A percentile compares a stretch with the other conserved stretches of the same genome.
Conservation (phyloP, 2,888 invertebrate species). For the Mechanitis messenoides region DNA sequence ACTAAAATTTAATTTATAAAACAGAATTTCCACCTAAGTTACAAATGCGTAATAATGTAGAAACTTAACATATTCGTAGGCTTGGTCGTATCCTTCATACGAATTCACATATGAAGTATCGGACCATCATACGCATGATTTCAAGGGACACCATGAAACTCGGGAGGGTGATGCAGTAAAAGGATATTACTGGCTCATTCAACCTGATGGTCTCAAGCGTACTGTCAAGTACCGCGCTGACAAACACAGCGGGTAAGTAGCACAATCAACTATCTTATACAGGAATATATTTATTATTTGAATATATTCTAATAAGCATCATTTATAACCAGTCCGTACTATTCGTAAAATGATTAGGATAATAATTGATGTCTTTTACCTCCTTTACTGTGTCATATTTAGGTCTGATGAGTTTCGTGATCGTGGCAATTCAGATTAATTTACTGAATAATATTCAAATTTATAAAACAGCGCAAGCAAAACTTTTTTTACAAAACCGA, state of each 20-base stretch:
- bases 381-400: no score
- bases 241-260: constrained; percentile 67
- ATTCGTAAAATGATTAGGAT: no score
- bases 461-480: no score
- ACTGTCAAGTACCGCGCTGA: constrained; percentile 70
- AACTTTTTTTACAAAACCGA: no score
- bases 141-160: constrained; percentile 68
- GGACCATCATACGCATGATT: constrained; percentile 75
- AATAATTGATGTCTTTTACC: no score
- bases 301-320: no score
- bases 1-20: not conserved
- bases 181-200: constrained; percentile 71
- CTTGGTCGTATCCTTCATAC: constrained; percentile 67
- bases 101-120: constrained; percentile 75
- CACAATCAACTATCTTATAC: not conserved
- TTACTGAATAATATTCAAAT: no score
- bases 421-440: no score
- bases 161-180: constrained; percentile 71
- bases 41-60: not conserved
- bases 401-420: no score
- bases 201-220: constrained; percentile 73
- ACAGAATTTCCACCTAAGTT: no score
- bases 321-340: no score
- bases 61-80: constrained; percentile 40
- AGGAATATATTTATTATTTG: no score